These are phyloP conservation scores for Limnephilus marmoratus DNA, from an alignment of 2,888 invertebrate species.

Conservation along the genomic window DNA sequence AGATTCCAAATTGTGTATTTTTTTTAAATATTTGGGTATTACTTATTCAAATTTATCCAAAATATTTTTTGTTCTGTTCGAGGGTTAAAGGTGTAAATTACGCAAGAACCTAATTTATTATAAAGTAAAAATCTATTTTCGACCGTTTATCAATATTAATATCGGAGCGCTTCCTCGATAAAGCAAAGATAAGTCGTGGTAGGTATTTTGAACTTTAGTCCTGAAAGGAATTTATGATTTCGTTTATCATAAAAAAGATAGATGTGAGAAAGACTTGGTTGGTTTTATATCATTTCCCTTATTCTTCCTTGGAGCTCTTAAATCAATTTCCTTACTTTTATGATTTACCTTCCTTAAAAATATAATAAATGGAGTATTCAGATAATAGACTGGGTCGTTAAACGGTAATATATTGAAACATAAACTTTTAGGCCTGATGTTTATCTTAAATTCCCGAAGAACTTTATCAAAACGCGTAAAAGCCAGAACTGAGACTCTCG, in stretches of 20 bases:
- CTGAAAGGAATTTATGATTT: background rate
- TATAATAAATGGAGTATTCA: background rate
- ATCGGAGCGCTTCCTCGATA: background rate
- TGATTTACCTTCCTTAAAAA: background rate
- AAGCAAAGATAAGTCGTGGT: background rate
- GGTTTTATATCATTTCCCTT: constrained; percentile 5
- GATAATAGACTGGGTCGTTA: background rate
- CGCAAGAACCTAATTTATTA: background rate
- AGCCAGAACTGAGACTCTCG: background rate
- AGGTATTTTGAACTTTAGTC: background rate
- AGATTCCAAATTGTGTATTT: too few species aligned
- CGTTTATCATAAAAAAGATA: background rate
- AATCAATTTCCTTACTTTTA: constrained; percentile 5
- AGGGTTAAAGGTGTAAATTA: background rate
- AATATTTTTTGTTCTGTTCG: background rate
- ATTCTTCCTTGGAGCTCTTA: background rate
- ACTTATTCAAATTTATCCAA: too few species aligned
- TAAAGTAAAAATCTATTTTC: background rate
- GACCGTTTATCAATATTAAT: background rate
- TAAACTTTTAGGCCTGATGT: constrained; percentile 19
- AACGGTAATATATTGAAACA: constrained; percentile 25
- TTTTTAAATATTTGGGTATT: too few species aligned
- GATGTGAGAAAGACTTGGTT: background rate
- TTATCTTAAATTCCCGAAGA: constrained; percentile 26
- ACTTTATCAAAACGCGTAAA: constrained; percentile 39